Evolutionary conservation across 2,888 invertebrate species (phyloP).

Genomic region (Heliconius sara): DNA sequence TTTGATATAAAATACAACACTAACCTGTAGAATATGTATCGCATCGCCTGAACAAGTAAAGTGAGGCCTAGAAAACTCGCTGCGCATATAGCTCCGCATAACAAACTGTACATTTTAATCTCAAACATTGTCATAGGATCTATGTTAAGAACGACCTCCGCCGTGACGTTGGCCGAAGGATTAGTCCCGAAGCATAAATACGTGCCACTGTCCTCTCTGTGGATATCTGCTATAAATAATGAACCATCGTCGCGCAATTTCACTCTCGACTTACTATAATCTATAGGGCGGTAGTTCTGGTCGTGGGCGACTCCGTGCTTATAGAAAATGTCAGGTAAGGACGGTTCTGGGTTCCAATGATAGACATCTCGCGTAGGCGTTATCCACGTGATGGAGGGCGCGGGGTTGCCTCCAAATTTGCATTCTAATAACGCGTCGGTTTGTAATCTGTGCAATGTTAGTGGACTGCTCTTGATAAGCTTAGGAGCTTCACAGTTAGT

Average conservation of each 20-base stretch:
- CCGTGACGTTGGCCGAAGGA: slow-evolving; percentile 90
- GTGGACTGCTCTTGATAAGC: slow-evolving; percentile 85
- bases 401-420: slow-evolving; percentile 89
- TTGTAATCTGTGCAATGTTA: slow-evolving; percentile 86
- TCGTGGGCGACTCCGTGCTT: slow-evolving; percentile 87
- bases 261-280: slow-evolving; percentile 83
- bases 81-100: slow-evolving; percentile 92
- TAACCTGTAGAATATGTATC: slow-evolving; percentile 88
- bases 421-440: slow-evolving; percentile 90
- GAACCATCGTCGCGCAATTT: slow-evolving; percentile 90
- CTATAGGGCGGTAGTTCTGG: slow-evolving; percentile 74
- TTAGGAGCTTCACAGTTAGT: slow-evolving; percentile 88
- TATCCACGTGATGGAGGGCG: slow-evolving; percentile 93
- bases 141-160: slow-evolving; percentile 90
- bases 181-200: slow-evolving; percentile 95
- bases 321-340: slow-evolving; percentile 86
- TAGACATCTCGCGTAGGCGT: slow-evolving; percentile 89
- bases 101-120: slow-evolving; percentile 92
- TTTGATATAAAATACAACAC: slow-evolving; percentile 55
- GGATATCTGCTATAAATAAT: slow-evolving; percentile 87
- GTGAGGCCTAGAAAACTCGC: slow-evolving; percentile 91
- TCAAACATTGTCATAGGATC: slow-evolving; percentile 93
- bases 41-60: slow-evolving; percentile 89
- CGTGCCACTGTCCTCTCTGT: slow-evolving; percentile 91
- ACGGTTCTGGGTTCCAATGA: slow-evolving; percentile 91